Evolutionary conservation across 2,797 vertebrate species (phyloP).

Genomic region (Anas capensis): DNA sequence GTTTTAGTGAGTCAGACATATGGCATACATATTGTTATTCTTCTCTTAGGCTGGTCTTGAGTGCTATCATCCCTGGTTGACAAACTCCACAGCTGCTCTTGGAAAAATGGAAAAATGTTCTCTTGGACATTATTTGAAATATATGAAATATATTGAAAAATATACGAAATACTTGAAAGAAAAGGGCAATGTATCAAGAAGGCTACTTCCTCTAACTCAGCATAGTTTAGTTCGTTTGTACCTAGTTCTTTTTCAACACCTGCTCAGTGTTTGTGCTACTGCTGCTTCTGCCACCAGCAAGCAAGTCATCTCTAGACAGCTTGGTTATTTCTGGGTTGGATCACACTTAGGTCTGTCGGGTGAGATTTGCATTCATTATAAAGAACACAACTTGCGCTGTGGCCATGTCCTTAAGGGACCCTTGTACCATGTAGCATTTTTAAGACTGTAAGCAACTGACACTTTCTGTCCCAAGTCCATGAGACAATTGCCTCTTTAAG

Average conservation of each 20-base stretch:
- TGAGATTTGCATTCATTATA: background rate
- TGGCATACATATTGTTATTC: background rate
- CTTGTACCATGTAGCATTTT: background rate
- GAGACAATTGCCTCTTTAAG: background rate
- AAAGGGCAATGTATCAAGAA: background rate
- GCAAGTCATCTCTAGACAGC: accelerated
- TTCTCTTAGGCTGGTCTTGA: background rate
- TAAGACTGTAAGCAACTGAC: background rate
- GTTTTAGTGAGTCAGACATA: accelerated
- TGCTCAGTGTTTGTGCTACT: background rate
- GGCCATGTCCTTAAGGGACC: background rate
- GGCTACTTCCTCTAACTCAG: background rate
- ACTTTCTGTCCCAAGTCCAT: background rate
- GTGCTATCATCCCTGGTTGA: background rate
- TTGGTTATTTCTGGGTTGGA: background rate
- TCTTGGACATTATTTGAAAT: background rate
- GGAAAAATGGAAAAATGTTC: background rate
- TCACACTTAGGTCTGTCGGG: background rate
- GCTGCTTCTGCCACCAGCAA: background rate
- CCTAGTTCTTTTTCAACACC: background rate
- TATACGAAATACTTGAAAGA: background rate
- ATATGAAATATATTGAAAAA: background rate
- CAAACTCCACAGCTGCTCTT: background rate
- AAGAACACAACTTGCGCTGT: accelerated
- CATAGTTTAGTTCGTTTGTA: background rate